Evolutionary conservation across 2,888 invertebrate species (phyloP), one percentile per base, ranked within the genome.

Genomic region (Philopedon plagiatum): DNA sequence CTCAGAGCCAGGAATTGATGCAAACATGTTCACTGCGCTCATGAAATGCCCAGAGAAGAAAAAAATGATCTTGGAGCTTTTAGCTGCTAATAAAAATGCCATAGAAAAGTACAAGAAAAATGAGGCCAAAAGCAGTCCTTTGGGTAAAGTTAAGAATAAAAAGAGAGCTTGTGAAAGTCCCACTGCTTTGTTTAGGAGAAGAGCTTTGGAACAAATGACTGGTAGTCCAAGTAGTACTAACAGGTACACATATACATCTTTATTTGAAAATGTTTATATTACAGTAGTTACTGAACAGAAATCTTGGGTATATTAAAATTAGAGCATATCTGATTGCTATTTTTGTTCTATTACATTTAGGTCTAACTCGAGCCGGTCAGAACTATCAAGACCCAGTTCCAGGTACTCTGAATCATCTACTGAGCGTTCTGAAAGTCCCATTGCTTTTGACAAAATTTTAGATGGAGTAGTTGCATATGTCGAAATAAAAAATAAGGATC

Each of bases 381-480:
- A 46, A 21, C 61, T 34, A 21, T 63, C 63, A 41, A 62, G 34
- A 34, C n/a, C 44, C 7, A 23, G 13, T 21, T 70, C 64, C 5
- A 64, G 18, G 37, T 39, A 7, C 5, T 68, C 68, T 19, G 37
- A 49, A n/a, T 7, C 23, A 8, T 44, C 58, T 3, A 57, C 77
- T 11, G 15, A 63, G 19, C 15, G 0, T 11, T 51, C 60, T 21
- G 29, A 8, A 9, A 51, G 29, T 18, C 68, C 80, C 15, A 61
- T 82, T 37, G 79, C 81, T 8, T 81, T 80, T 74, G 76, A 83
- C 13, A 75, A 80, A 70, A 29, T 85, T 9, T 73, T 85, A 32
- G 70, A 80, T 54, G 84, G 75, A 15, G 82, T 86, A 8, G 71
- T 79, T 18, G 84, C 82, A n/a, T 86, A 80, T 77, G 83, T 84